Evolutionary conservation across 2,888 invertebrate species (phyloP).

Genomic region (Pseudococcus longispinus): DNA sequence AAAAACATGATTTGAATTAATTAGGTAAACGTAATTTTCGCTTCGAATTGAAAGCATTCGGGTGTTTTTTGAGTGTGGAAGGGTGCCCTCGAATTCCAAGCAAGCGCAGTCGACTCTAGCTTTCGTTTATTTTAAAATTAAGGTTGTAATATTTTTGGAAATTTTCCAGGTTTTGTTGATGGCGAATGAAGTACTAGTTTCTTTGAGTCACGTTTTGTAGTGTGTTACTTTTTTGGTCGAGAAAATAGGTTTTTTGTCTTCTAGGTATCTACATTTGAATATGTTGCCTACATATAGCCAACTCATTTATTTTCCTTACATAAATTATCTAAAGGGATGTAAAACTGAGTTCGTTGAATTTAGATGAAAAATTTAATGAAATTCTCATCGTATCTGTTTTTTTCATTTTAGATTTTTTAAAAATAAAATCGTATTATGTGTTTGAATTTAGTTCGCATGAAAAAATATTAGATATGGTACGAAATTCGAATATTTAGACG

Average conservation of each 20-base stretch:
- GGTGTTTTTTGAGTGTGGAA: background rate
- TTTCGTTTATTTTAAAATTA: background rate
- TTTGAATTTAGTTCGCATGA: background rate
- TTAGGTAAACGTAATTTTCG: background rate
- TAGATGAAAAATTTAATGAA: slow-evolving; percentile 5
- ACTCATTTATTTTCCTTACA: background rate
- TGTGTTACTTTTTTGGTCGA: no score
- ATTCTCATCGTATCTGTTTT: background rate
- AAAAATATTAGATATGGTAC: background rate
- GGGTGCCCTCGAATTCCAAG: background rate
- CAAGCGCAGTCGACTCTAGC: background rate
- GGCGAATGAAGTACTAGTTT: background rate
- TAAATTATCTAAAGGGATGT: background rate
- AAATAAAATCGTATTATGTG: background rate
- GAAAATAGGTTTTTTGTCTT: no score
- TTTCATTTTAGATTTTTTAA: background rate
- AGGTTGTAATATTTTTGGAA: background rate
- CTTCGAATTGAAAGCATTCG: background rate
- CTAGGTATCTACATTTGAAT: no score
- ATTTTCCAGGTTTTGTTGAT: background rate
- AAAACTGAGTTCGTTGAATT: background rate
- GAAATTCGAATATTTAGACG: background rate
- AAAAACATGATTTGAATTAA: slow-evolving; percentile 13
- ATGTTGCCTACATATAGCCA: no score
- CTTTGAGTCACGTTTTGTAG: background rate